Percentiles rank a stretch among this genome's conserved stretches.
phyloP scores from a whole-genome alignment of 2,888 invertebrate genomes.

The Himalopsyche anomala region DNA sequence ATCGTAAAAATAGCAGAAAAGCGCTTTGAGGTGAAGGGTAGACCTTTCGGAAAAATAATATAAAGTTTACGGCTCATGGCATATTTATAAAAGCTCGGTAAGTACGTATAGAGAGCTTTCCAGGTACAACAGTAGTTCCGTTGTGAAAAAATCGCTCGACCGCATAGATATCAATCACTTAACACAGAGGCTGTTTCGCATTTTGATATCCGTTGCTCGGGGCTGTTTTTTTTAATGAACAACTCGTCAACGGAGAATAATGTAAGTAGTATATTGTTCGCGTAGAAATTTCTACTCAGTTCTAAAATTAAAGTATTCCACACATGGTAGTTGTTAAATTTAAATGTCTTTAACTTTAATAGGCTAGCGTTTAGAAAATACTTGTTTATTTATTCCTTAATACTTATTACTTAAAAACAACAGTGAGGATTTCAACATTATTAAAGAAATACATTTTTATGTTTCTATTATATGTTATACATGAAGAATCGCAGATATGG shows the following conservation, averaged over 20 bases:
- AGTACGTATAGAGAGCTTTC: constrained; percentile 10
- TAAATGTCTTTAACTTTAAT: no score
- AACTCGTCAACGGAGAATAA: background rate
- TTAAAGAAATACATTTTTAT: no score
- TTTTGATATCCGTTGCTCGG: background rate
- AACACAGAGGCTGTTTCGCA: constrained; percentile 9
- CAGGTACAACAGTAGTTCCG: constrained; percentile 25
- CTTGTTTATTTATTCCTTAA: no score
- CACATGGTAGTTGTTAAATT: no score
- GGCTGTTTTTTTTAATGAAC: background rate
- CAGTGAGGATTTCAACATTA: no score
- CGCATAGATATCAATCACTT: constrained; percentile 25
- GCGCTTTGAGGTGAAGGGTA: constrained; percentile 15
- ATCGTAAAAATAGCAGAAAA: background rate
- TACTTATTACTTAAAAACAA: no score
- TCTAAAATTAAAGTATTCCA: no score
- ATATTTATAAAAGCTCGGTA: constrained; percentile 1
- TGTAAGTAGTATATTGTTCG: no score
- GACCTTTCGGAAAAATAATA: background rate
- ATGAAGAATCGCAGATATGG: no score
- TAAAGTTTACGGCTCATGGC: constrained; percentile 30
- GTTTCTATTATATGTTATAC: no score
- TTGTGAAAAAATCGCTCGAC: background rate
- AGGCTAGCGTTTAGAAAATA: no score
- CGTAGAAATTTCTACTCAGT: no score